Base-by-base conservation (phyloP, 2,113 vertebrate species). In the Paramisgurnus dabryanus region DNA sequence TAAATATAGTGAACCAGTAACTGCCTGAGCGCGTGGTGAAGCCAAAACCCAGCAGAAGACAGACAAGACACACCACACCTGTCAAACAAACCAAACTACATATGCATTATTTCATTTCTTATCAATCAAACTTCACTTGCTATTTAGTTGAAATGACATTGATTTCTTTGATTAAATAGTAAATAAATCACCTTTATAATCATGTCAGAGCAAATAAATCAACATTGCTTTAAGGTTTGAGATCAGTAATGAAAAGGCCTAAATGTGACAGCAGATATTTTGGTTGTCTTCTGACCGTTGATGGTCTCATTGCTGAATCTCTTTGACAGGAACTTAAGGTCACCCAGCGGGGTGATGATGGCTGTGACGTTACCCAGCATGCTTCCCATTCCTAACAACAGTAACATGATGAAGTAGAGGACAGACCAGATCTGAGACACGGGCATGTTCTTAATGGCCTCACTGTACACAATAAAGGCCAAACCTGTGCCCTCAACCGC, bases 1-100 rank as follows among this genome's bases (percentile, higher is more conserved):
- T 99, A 89, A 99, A 98, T 39, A 99, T 95, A 84, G 93, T 92
- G 74, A 99, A 97, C 97, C 97, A 98, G 78, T 99, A 99, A 86
- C 92, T 99, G 4, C 97, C 97, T 0, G 96, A 91, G 0, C 93
- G 88, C 71, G 90, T 89, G 82, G 96, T 98, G 90, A 99, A 98
- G 82, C 94, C 86, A 0, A 99, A 80, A 61, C 96, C 96, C 0
- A 98, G 84, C 49, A 93, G 55, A 0, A 95, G 89, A 80, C 90
- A 96, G 13, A 95, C 0, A 9, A 97, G 7, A 78, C 97, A 99
- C 84, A 98, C 89, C 2, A 90, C 45, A 61, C 95, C 97, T 98
- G 87, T 47, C 17, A 78, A 27, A 76, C 22, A 76, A 34, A 34
- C 27, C 27, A 34, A 22, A 22, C 22, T 22, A 22, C 22, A 34